Evolutionary conservation across 2,113 vertebrate genomes (phyloP).

Genomic region (rat (Rattus norvegicus)): DNA sequence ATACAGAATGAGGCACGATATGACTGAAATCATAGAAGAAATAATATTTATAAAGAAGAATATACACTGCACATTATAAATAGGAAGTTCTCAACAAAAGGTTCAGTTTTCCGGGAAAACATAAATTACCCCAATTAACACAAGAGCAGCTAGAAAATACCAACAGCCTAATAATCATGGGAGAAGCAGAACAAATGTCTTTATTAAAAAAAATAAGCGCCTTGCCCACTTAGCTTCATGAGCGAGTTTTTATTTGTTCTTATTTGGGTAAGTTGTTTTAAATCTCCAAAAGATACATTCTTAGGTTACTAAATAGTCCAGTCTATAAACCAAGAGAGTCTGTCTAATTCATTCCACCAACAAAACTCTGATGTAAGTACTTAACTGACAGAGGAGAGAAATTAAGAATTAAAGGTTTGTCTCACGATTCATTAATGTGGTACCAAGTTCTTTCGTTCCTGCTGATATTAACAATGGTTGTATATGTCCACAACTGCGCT

Average conservation of each 20-base stretch:
- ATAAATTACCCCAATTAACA: constrained; percentile 43
- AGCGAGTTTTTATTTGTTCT: constrained; percentile 26
- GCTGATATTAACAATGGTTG: not conserved
- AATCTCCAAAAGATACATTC: constrained; percentile 2
- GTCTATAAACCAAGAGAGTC: constrained; percentile 14
- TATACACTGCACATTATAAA: not conserved
- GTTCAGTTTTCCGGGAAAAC: constrained; percentile 15
- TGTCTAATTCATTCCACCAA: constrained; percentile 25
- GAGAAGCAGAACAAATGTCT: not conserved
- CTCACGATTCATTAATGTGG: not conserved
- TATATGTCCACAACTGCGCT: not conserved
- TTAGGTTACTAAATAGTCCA: constrained; percentile 36
- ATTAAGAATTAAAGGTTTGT: constrained; percentile 3
- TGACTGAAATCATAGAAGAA: not conserved
- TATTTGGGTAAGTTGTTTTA: constrained; percentile 20
- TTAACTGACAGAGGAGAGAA: not conserved
- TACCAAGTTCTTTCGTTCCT: not conserved
- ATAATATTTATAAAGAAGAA: not conserved
- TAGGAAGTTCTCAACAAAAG: not conserved
- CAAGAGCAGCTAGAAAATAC: constrained; percentile 47
- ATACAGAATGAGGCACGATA: not conserved
- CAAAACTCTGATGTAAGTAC: constrained; percentile 39
- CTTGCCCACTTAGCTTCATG: not conserved
- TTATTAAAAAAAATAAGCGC: not conserved
- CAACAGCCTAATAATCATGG: not conserved